Conservation (phyloP, 1,140 invertebrate species). For the Drosophila ogumai region DNA sequence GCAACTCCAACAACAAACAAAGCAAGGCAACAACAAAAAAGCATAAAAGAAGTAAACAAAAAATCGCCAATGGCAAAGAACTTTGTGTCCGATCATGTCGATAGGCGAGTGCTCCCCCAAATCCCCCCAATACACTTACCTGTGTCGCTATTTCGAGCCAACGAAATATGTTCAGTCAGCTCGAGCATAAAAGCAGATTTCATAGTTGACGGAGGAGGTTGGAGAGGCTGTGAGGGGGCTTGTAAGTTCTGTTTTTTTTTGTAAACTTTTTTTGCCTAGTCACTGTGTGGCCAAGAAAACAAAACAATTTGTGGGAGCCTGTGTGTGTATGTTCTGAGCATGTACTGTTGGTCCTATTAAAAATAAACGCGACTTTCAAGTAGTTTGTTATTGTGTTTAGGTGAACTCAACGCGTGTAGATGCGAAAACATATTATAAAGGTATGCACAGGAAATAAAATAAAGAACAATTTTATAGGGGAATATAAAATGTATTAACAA, state of each 20-base stretch:
- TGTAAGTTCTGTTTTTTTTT: constrained; percentile 7
- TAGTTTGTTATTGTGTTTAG: constrained; percentile 64
- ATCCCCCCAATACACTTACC: constrained; percentile 14
- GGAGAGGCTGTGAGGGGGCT: background rate
- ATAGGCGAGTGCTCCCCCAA: constrained; percentile 29
- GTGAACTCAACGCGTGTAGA: constrained; percentile 19
- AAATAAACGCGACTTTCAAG: constrained; percentile 65
- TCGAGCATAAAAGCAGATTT: constrained; percentile 59
- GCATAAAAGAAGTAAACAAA: constrained; percentile 30
- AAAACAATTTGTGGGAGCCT: constrained; percentile 59
- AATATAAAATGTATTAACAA: background rate
- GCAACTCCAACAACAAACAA: constrained; percentile 20
- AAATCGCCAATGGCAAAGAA: constrained; percentile 55
- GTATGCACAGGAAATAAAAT: constrained; percentile 1
- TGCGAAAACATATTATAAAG: constrained; percentile 14
- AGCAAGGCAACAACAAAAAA: constrained; percentile 22
- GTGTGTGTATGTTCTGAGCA: background rate
- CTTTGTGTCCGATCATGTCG: constrained; percentile 52
- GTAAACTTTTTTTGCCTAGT: constrained; percentile 31
- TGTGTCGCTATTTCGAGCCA: constrained; percentile 20
- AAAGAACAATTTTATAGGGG: background rate
- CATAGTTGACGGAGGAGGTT: constrained; percentile 11
- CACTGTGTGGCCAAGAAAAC: constrained; percentile 54
- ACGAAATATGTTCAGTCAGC: constrained; percentile 45
- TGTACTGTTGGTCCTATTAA: constrained; percentile 30